A percentile compares a stretch with the other conserved stretches of the same genome.
Evolutionary conservation across 2,888 invertebrate species (phyloP).

Genomic region (Cantharis flavilabris): DNA sequence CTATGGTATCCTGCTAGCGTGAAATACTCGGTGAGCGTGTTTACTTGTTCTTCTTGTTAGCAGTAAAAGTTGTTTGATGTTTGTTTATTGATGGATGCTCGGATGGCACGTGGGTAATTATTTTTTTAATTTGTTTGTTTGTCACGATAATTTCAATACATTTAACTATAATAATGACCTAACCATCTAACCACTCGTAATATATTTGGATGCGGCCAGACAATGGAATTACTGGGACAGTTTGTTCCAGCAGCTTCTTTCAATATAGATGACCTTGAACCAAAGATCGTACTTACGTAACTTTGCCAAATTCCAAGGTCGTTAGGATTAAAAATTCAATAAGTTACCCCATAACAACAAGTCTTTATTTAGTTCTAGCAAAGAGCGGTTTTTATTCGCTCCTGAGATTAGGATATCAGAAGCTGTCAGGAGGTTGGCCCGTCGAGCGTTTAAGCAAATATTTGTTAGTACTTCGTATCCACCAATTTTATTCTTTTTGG

Average conservation of each 20-base stretch:
- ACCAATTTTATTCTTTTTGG: not conserved
- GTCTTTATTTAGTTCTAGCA: not conserved
- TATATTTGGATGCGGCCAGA: slow-evolving; percentile 10
- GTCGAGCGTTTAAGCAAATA: not conserved
- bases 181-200: not conserved
- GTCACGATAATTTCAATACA: slow-evolving; percentile 5
- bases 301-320: slow-evolving; percentile 45
- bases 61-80: slow-evolving; percentile 11
- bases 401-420: slow-evolving; percentile 44
- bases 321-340: slow-evolving; percentile 11
- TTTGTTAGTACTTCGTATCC: not conserved
- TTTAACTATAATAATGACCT: not conserved
- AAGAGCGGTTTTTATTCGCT: slow-evolving; percentile 31
- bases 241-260: slow-evolving; percentile 24
- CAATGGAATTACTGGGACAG: slow-evolving; percentile 20
- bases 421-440: slow-evolving; percentile 31
- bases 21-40: not conserved
- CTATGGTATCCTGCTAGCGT: slow-evolving; percentile 40
- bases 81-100: not conserved
- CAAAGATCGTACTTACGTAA: slow-evolving; percentile 41
- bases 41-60: not conserved
- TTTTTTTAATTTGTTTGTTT: slow-evolving; percentile 21
- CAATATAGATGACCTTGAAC: slow-evolving; percentile 43
- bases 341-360: not conserved
- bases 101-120: slow-evolving; percentile 16